A percentile compares a stretch with the other conserved stretches of the same genome.
Evolutionary conservation across 2,113 vertebrate genomes (phyloP).

Genomic region (Anseranas semipalmata): DNA sequence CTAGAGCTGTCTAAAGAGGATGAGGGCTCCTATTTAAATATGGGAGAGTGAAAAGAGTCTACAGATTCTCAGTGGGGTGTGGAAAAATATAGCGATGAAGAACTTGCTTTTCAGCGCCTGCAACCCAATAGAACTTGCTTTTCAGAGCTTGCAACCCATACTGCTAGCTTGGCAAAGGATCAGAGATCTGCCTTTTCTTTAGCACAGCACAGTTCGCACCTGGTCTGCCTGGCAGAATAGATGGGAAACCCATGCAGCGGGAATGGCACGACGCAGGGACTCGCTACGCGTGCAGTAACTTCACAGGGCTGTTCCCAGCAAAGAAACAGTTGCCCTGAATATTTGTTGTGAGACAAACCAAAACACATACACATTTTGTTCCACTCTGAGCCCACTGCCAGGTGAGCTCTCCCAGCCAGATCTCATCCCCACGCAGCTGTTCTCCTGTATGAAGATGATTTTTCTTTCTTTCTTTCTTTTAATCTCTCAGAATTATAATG

Average conservation of each 20-base stretch:
- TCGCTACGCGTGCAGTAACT: rapidly evolving
- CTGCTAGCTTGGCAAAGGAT: not conserved
- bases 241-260: not conserved
- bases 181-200: not conserved
- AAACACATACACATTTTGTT: not conserved
- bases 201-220: not conserved
- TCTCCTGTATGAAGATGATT: not conserved
- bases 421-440: not conserved
- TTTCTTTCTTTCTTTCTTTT: not conserved
- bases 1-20: not conserved
- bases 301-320: not conserved
- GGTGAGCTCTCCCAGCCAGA: not conserved
- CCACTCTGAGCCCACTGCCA: not conserved
- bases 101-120: not conserved
- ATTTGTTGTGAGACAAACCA: rapidly evolving
- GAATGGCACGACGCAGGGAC: rapidly evolving
- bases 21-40: not conserved
- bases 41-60: rapidly evolving
- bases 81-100: not conserved
- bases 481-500: not conserved
- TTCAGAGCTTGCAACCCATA: not conserved
- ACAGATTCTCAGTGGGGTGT: not conserved
- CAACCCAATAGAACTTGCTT: not conserved
- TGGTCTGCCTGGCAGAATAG: rapidly evolving
- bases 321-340: not conserved